phyloP scores from a whole-genome alignment of 1,140 invertebrate species.

The Aricia agestis region DNA sequence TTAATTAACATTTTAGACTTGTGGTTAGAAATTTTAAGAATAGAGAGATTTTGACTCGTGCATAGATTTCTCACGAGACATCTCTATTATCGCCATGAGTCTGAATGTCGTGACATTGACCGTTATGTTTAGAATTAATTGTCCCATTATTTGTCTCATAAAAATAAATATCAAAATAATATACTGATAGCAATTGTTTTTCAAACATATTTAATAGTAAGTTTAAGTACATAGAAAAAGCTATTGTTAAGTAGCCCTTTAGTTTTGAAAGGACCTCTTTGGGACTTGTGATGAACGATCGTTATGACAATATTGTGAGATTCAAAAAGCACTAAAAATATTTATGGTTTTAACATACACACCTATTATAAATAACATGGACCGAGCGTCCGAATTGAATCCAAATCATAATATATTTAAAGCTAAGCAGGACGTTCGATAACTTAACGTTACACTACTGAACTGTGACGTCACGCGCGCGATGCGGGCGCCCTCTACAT shows the following conservation, averaged over 20 bases:
- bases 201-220: neutral
- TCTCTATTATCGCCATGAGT: no score
- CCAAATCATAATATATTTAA: slow-evolving; percentile 61
- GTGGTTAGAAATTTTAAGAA: no score
- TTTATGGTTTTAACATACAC: neutral
- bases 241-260: no score
- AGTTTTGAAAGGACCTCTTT: neutral
- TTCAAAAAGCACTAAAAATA: neutral
- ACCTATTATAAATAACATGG: slow-evolving; percentile 7
- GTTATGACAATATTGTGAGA: neutral
- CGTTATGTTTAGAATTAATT: no score
- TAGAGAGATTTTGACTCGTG: no score
- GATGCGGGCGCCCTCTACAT: slow-evolving; percentile 28
- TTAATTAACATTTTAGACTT: neutral
- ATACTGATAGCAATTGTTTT: neutral
- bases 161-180: no score
- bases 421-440: slow-evolving; percentile 68
- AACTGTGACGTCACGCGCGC: slow-evolving; percentile 36
- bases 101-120: no score
- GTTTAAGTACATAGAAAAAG: neutral
- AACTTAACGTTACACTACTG: slow-evolving; percentile 42
- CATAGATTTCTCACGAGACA: no score
- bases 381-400: slow-evolving; percentile 21
- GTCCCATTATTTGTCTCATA: no score
- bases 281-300: neutral